Evolutionary conservation across 1,140 invertebrate species (phyloP).

Genomic region (Atopsyche davidsoni): DNA sequence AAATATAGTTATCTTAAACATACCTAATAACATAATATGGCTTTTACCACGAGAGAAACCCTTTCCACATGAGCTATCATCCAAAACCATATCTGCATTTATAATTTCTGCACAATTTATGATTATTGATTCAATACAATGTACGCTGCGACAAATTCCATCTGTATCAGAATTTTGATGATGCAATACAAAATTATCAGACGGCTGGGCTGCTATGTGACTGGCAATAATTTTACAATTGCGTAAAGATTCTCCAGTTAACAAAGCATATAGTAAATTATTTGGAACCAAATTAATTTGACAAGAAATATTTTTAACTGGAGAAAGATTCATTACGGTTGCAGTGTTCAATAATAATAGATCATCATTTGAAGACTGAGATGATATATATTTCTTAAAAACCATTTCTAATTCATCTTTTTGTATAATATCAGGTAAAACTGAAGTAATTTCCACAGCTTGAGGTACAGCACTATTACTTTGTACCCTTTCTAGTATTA

Average conservation of each 20-base stretch:
- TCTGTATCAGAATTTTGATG: slow-evolving; percentile 41
- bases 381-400: slow-evolving; percentile 52
- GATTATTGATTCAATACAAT: slow-evolving; percentile 37
- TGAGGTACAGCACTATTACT: slow-evolving; percentile 41
- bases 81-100: slow-evolving; percentile 35
- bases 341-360: slow-evolving; percentile 56
- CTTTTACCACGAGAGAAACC: slow-evolving; percentile 34
- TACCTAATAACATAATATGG: slow-evolving; percentile 50
- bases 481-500: slow-evolving; percentile 40
- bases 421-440: slow-evolving; percentile 14
- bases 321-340: slow-evolving; percentile 42
- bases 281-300: slow-evolving; percentile 52
- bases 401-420: slow-evolving; percentile 48
- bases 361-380: slow-evolving; percentile 14
- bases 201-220: slow-evolving; percentile 40
- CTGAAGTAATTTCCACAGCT: slow-evolving; percentile 52
- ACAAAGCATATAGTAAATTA: slow-evolving; percentile 49
- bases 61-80: slow-evolving; percentile 43
- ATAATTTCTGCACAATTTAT: slow-evolving; percentile 34
- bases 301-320: slow-evolving; percentile 15
- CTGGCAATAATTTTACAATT: slow-evolving; percentile 49
- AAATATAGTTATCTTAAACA: slow-evolving; percentile 23
- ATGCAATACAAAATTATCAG: slow-evolving; percentile 39
- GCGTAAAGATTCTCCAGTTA: slow-evolving; percentile 53
- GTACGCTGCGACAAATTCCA: slow-evolving; percentile 36